These are phyloP conservation scores for Escarpia spicata DNA, from an alignment of 2,888 invertebrate species.

Conservation along the genomic window DNA sequence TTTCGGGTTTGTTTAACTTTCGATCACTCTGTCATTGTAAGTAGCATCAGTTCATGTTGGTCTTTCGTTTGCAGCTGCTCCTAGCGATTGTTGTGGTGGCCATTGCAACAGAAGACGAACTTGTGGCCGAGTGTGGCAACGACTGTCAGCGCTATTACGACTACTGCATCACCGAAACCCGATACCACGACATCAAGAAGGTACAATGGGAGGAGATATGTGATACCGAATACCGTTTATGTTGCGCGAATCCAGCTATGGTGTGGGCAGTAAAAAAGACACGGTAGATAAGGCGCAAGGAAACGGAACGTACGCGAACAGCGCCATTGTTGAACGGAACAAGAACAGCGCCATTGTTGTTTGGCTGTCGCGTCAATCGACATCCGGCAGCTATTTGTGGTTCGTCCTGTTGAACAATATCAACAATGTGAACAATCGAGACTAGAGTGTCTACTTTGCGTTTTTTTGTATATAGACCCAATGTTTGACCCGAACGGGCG, in stretches of 20 bases:
- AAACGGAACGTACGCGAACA: not conserved
- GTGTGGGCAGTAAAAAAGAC: not conserved
- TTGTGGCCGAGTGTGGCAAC: not conserved
- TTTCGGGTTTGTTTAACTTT: not conserved
- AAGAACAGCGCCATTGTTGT: not conserved
- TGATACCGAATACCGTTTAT: not conserved
- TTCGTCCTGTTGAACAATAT: not conserved
- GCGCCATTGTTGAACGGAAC: not conserved
- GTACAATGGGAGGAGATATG: not conserved
- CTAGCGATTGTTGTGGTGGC: not conserved
- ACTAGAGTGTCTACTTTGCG: not conserved
- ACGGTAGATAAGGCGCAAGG: not conserved
- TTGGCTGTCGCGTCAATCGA: not conserved
- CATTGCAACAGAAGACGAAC: not conserved
- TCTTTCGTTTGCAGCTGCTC: not conserved
- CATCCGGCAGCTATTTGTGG: not conserved
- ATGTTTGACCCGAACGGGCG: not conserved
- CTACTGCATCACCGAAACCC: not conserved
- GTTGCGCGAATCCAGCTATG: not conserved
- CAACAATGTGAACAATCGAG: not conserved
- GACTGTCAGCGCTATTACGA: not conserved
- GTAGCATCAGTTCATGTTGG: not conserved
- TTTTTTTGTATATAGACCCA: not conserved
- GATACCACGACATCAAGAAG: not conserved
- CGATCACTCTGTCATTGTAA: not conserved